These are phyloP conservation scores for Pseudococcus jackbeardsleyi DNA, from an alignment of 2,888 invertebrate genomes.

Conservation along the genomic window DNA sequence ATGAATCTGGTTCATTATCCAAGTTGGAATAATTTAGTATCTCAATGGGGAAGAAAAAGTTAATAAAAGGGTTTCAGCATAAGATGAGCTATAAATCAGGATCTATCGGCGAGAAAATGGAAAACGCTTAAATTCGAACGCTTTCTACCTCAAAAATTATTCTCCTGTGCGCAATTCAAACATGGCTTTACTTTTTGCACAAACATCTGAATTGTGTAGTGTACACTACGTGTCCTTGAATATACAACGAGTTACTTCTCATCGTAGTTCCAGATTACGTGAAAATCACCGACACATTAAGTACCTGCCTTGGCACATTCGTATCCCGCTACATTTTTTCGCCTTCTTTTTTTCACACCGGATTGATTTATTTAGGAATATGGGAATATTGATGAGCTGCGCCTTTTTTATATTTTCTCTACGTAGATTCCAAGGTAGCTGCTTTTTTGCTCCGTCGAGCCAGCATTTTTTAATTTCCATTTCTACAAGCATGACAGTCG, in stretches of 20 bases:
- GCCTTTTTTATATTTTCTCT: background rate
- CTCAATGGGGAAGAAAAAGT: constrained; percentile 11
- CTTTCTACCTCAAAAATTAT: constrained; percentile 44
- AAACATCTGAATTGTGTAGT: constrained; percentile 2
- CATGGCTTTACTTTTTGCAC: constrained; percentile 9
- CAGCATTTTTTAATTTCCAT: background rate
- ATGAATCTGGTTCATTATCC: constrained; percentile 21
- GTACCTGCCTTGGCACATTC: background rate
- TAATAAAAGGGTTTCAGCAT: constrained; percentile 35
- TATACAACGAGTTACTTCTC: background rate
- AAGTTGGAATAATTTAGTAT: constrained; percentile 19
- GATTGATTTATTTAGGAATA: background rate
- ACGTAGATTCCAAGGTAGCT: background rate
- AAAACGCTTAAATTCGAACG: constrained; percentile 48
- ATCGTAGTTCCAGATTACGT: background rate
- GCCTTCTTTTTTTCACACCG: background rate
- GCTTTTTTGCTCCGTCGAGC: background rate
- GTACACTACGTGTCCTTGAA: constrained; percentile 45
- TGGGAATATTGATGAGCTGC: background rate
- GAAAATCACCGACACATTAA: background rate
- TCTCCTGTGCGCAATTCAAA: constrained; percentile 37
- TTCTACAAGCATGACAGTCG: background rate
- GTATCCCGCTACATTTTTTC: background rate
- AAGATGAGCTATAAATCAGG: constrained; percentile 47
- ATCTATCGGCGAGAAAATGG: constrained; percentile 51